Evolutionary conservation across 2,797 vertebrate genomes (phyloP), one percentile per base, ranked within the genome.

Genomic region (Parotocinclus haroldoi): DNA sequence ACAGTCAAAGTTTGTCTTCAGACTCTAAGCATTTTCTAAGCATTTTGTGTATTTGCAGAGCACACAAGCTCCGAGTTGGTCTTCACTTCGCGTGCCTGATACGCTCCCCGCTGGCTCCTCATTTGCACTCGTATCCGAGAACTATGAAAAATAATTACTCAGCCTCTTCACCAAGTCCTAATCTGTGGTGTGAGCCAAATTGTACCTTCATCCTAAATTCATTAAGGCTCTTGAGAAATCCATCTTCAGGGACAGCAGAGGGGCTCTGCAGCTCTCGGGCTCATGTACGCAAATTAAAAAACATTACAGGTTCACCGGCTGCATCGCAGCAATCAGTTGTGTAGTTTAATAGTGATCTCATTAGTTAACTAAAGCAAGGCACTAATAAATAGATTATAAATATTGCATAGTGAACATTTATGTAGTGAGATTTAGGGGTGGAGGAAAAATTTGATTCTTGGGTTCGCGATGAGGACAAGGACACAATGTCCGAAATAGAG

Each of bases 131-230:
- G 14, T 10, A 45, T 39, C 16, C 44, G 10, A 27, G 68, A 53
- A 58, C 48, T 58, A 52, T 53, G 18, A 17, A 69, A 70, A 71
- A 58, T 46, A 71, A 71, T 71, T 64, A 71, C 56, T 59, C 49
- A 37, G 58, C 50, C 58, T 54, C 50, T 9, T 17, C 57, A 54
- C 42, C 62, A 59, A 71, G 53, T 71, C 62, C 56, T 46, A 58
- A 64, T 40, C 49, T 61, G 46, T 27, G 48, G 50, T n/a, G 11
- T 45, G 56, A 46, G 56, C 49, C 49, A 48, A 54, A 71, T 53
- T 71, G 38, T 42, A 48, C 40, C 44, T 63, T 46, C 46, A 45
- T 71, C 52, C 67, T 57, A 52, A 57, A 69, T 69, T 62, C 69
- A 65, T 64, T 46, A 53, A 39, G 40, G 5, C 16, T 19, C 1